A percentile compares a stretch with the other conserved stretches of the same genome.
Conservation (phyloP, 2,797 vertebrate genomes). For the Lindbergichthys nudifrons region DNA sequence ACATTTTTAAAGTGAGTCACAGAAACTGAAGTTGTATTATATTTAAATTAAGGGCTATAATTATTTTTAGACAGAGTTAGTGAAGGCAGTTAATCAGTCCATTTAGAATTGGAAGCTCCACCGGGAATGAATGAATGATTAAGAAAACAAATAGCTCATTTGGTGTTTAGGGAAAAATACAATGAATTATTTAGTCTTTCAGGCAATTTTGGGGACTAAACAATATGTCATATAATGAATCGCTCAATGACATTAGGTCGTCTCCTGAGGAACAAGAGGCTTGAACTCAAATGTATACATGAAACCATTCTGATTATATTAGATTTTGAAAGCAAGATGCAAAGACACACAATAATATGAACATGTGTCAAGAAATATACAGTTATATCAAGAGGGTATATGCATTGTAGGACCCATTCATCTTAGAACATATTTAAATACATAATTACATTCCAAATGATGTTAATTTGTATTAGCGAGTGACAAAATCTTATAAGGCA, state of each 20-base stretch:
- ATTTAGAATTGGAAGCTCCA: constrained; percentile 20
- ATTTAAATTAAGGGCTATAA: background rate
- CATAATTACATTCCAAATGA: background rate
- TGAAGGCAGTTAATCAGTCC: background rate
- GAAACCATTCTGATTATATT: background rate
- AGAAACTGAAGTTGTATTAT: background rate
- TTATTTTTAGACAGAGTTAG: background rate
- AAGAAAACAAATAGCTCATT: constrained; percentile 6
- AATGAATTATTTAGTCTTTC: constrained; percentile 10
- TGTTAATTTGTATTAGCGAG: no score
- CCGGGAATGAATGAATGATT: constrained; percentile 40
- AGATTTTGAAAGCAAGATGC: background rate
- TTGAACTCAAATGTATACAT: constrained; percentile 12
- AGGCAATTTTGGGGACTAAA: background rate
- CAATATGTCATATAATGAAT: background rate
- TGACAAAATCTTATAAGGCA: background rate
- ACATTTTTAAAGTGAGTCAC: background rate
- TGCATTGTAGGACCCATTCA: background rate
- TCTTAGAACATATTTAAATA: no score
- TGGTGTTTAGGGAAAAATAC: background rate
- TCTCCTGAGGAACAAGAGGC: background rate
- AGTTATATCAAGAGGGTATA: background rate
- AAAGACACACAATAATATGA: background rate
- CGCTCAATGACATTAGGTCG: constrained; percentile 1
- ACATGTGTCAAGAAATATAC: background rate